Percentiles rank a stretch among this genome's conserved stretches.
Conservation (phyloP, 2,113 vertebrate species). For the Pelmatolapia mariae region DNA sequence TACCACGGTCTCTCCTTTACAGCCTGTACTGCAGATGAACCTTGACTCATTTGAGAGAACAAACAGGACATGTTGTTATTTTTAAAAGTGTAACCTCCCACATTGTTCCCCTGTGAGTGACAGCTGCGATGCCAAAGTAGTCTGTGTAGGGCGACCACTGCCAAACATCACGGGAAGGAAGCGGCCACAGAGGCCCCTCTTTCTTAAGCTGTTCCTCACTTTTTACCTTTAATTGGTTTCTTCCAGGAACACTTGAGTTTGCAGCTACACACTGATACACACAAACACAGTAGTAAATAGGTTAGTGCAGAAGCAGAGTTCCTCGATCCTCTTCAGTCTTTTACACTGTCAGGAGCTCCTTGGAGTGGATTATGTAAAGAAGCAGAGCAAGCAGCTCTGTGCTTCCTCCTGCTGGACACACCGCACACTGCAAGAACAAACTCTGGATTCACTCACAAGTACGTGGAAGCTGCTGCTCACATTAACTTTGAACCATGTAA, state of each 20-base stretch:
- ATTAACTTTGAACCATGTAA: neutral
- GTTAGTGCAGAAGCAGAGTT: neutral
- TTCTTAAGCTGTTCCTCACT: neutral
- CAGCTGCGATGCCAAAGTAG: neutral
- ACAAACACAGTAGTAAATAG: neutral
- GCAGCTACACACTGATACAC: neutral
- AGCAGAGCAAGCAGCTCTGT: neutral
- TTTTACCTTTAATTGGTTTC: conserved; percentile 25
- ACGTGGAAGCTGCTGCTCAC: neutral
- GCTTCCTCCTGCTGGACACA: conserved; percentile 26
- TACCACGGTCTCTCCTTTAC: neutral
- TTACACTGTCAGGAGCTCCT: neutral
- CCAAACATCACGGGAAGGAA: conserved; percentile 34
- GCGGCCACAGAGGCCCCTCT: neutral
- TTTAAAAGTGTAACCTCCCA: conserved; percentile 13
- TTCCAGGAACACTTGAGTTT: conserved; percentile 36
- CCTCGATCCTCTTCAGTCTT: neutral
- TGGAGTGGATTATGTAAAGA: neutral
- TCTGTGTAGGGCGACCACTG: neutral
- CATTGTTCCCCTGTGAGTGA: conserved; percentile 3
- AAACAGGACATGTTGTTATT: neutral
- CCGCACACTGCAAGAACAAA: neutral
- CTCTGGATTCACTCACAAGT: neutral
- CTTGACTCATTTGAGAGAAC: neutral
- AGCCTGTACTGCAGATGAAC: neutral